Conservation (phyloP, 2,797 vertebrate species). For the Poeciliopsis infans region DNA sequence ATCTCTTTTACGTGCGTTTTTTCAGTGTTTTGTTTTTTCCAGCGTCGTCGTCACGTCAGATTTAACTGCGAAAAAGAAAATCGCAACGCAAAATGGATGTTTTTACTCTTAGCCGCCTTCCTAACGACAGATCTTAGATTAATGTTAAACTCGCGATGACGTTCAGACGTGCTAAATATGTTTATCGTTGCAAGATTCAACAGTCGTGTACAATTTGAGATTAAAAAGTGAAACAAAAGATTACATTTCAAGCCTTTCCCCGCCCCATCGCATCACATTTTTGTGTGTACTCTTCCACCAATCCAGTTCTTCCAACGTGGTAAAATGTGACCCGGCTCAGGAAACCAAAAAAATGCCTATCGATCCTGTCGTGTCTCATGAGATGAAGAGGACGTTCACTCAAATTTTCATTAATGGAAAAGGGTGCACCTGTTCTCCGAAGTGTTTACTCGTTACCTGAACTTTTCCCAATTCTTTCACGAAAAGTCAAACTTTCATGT, state of each 20-base stretch:
- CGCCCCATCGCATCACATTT: background rate
- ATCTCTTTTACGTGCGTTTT: background rate
- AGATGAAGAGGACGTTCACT: background rate
- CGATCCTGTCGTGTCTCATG: background rate
- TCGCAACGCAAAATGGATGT: background rate
- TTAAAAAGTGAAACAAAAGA: background rate
- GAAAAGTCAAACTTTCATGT: background rate
- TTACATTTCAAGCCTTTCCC: background rate
- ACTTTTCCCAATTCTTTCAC: background rate
- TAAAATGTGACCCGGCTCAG: background rate
- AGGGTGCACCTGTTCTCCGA: background rate
- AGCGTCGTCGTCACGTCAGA: background rate
- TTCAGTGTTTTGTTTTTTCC: background rate
- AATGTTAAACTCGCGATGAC: background rate
- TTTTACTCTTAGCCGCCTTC: background rate
- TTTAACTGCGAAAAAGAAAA: background rate
- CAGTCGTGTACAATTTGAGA: background rate
- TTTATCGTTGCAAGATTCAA: background rate
- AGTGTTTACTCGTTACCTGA: background rate
- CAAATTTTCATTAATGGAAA: background rate
- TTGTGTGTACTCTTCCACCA: background rate
- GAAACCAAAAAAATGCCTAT: background rate
- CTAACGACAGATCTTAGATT: background rate
- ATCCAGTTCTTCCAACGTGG: background rate
- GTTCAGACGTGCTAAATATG: background rate